Evolutionary conservation across 2,113 vertebrate genomes (phyloP), one percentile per base, ranked within the genome.

Genomic region (zebrafish (Danio rerio)): DNA sequence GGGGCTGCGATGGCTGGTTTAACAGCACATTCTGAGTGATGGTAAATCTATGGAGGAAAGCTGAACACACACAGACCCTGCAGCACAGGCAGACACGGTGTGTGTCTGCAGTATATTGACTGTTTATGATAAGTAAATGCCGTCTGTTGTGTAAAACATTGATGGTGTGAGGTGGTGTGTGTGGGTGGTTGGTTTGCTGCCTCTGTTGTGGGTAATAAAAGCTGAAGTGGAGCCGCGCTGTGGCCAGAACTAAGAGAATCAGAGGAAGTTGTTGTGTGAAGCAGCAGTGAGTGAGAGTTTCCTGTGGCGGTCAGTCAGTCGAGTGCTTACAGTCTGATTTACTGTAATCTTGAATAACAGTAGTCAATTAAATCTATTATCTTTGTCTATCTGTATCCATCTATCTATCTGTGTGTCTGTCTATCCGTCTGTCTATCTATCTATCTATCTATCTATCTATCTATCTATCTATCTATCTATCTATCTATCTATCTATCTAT

Each of bases 251-350:
- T 18, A 10, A 74, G 43, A 76, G 20, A 83, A 52, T 15, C 15
- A 70, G 62, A 56, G 75, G 75, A 78, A 78, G 75, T 78, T 78
- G 59, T 78, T 20, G 58, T 52, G 40, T 74, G 59, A 59, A 18
- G 72, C 72, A 59, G 58, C 18, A n/a, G 43, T 7, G 42, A 62
- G 74, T 62, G 58, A 63, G 70, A 63, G 16, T 71, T 82, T 83
- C 70, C 76, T 55, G 62, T 76, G 62, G 40, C 53, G 20, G 12
- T 65, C 12, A 62, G 31, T 31, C 31, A 31, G 31, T 31, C 31
- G 31, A 31, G 62, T 20, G 76, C 61, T 75, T 31, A 56, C 15
- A 20, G 58, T 47, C 55, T 31, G 63, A 53, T 31, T 15, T 83
- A 59, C 53, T 55, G 5, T 52, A 65, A 31, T 62, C n/a, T n/a